Evolutionary conservation across 2,797 vertebrate species (phyloP).

Genomic region (Chiroxiphia lanceolata): DNA sequence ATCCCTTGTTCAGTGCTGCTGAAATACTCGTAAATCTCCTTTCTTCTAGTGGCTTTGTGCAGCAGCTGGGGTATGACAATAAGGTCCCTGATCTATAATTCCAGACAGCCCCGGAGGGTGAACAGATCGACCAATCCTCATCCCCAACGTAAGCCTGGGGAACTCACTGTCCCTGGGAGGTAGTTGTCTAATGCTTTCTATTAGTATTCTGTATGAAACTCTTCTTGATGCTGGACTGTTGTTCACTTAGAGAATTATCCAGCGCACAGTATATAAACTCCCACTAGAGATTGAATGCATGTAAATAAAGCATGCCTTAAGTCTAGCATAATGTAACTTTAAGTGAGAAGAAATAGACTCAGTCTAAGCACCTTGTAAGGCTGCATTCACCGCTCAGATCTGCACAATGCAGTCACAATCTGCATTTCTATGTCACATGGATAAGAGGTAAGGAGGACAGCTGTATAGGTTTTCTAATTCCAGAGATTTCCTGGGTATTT

Average conservation of each 20-base stretch:
- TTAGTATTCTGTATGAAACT: constrained; percentile 76
- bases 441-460: constrained; percentile 23
- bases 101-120: constrained; percentile 76
- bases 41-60: constrained; percentile 83
- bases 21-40: constrained; percentile 90
- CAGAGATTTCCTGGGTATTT: constrained; percentile 46
- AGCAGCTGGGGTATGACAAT: constrained; percentile 87
- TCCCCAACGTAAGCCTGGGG: constrained; percentile 58
- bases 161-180: constrained; percentile 67
- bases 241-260: constrained; percentile 60
- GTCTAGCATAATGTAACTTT: constrained; percentile 67
- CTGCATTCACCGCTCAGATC: constrained; percentile 31
- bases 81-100: constrained; percentile 87
- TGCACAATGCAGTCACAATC: constrained; percentile 34
- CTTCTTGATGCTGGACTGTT: constrained; percentile 61
- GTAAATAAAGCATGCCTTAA: constrained; percentile 66
- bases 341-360: constrained; percentile 63
- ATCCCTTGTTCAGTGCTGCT: constrained; percentile 83
- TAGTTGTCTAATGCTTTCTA: constrained; percentile 66
- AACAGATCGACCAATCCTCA: constrained; percentile 68
- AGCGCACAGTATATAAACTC: constrained; percentile 67
- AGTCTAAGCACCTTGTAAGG: constrained; percentile 43
- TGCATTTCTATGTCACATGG: constrained; percentile 47
- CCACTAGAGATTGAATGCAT: constrained; percentile 66
- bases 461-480: constrained; percentile 47